A percentile compares a stretch with the other conserved stretches of the same genome.
phyloP scores from a whole-genome alignment of 2,113 vertebrate species.

The Bubo bubo region DNA sequence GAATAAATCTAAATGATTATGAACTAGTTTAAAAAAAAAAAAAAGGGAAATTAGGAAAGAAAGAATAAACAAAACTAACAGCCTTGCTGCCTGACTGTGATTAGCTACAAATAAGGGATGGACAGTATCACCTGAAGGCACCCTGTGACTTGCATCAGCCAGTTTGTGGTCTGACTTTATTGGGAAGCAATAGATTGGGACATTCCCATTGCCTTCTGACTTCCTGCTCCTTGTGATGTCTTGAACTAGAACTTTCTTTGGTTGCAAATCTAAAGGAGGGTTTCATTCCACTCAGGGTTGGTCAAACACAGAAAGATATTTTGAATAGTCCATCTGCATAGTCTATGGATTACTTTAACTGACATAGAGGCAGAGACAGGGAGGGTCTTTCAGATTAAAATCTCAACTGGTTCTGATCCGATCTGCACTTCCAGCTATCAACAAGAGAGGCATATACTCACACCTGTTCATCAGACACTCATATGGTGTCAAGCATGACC shows the following conservation, averaged over 20 bases:
- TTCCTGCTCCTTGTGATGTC: background rate
- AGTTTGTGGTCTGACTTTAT: background rate
- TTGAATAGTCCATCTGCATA: background rate
- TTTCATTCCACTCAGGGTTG: background rate
- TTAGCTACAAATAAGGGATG: background rate
- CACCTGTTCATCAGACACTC: background rate
- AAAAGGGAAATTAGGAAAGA: background rate
- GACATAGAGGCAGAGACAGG: background rate
- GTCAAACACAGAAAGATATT: background rate
- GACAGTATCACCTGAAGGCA: background rate
- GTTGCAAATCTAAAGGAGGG: background rate
- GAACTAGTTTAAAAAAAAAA: background rate
- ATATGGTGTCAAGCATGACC: background rate
- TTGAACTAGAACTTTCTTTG: background rate
- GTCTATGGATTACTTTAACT: background rate
- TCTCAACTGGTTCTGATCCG: background rate
- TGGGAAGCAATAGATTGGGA: background rate
- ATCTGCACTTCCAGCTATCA: background rate
- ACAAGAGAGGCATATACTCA: background rate
- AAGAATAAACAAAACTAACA: background rate
- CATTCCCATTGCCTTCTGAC: background rate
- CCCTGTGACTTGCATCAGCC: background rate
- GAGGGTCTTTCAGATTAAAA: background rate
- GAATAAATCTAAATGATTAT: constrained; percentile 58
- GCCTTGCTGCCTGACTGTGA: background rate